A percentile compares a stretch with the other conserved stretches of the same genome.
Conservation (phyloP, 2,113 vertebrate species). For the Lepus timidus region DNA sequence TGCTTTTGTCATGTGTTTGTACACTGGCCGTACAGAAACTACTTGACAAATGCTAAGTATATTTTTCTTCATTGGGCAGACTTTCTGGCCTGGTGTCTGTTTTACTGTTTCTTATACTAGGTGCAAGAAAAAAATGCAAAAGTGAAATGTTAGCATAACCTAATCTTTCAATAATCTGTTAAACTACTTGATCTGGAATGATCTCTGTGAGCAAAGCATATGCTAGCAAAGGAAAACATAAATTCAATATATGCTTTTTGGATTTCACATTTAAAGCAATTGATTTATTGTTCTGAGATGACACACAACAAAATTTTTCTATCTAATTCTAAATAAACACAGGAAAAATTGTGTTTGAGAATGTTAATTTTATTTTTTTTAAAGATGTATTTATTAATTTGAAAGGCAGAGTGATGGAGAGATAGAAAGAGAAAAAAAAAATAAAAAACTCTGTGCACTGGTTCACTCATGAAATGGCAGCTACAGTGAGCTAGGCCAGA, state of each 20-base stretch:
- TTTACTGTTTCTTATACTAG: slow-evolving; percentile 48
- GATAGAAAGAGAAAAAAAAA: no score
- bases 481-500: no score
- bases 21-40: background rate
- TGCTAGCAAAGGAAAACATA: slow-evolving; percentile 38
- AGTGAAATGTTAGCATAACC: slow-evolving; percentile 56
- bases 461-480: no score
- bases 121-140: slow-evolving; percentile 66
- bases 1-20: background rate
- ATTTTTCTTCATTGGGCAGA: slow-evolving; percentile 44
- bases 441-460: no score
- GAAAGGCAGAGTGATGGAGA: no score
- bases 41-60: slow-evolving; percentile 57
- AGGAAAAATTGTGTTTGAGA: slow-evolving; percentile 48
- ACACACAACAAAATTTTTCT: slow-evolving; percentile 53
- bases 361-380: background rate
- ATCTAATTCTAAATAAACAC: slow-evolving; percentile 30
- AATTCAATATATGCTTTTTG: slow-evolving; percentile 55
- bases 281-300: slow-evolving; percentile 49
- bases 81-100: slow-evolving; percentile 65
- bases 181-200: slow-evolving; percentile 65
- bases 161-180: slow-evolving; percentile 73
- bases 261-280: slow-evolving; percentile 67
- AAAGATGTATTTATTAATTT: no score
- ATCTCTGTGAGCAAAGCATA: slow-evolving; percentile 70